Conservation (phyloP, 2,797 vertebrate genomes). For the Agapornis canus region DNA sequence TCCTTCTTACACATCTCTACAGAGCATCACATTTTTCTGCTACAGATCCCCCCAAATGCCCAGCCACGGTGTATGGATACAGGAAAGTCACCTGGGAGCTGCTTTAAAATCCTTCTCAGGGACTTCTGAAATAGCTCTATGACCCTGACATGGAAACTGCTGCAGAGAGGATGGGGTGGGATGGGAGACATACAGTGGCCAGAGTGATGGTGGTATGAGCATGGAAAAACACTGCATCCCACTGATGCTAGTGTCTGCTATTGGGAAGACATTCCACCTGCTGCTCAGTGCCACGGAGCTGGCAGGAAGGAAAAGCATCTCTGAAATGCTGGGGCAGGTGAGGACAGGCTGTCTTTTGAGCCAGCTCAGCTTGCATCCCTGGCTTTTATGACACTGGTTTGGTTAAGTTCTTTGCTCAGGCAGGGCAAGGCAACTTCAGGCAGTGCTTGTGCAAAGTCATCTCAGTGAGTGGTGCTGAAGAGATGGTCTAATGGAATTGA, state of each 20-base stretch:
- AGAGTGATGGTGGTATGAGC: not conserved
- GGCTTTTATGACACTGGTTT: not conserved
- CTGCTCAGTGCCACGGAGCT: not conserved
- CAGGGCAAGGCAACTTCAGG: not conserved
- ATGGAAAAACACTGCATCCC: not conserved
- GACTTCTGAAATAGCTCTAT: not conserved
- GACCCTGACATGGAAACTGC: not conserved
- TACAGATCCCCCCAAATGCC: not conserved
- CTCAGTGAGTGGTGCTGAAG: rapidly evolving
- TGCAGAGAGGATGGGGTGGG: not conserved
- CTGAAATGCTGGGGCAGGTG: not conserved
- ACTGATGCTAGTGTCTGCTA: not conserved
- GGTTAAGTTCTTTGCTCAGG: not conserved
- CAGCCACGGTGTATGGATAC: too few species aligned
- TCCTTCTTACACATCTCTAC: not conserved
- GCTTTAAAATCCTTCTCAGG: not conserved
- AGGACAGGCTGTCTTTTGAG: not conserved
- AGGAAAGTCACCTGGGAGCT: not conserved
- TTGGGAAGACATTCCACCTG: not conserved
- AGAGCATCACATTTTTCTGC: not conserved
- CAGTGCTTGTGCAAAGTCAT: not conserved
- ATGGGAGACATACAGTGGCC: not conserved
- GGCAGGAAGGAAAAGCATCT: not conserved
- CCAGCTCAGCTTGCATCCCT: not conserved
- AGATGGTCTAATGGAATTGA: not conserved